These are phyloP conservation scores for Agrenia bidenticulata DNA, from an alignment of 2,888 invertebrate genomes.

Conservation along the genomic window DNA sequence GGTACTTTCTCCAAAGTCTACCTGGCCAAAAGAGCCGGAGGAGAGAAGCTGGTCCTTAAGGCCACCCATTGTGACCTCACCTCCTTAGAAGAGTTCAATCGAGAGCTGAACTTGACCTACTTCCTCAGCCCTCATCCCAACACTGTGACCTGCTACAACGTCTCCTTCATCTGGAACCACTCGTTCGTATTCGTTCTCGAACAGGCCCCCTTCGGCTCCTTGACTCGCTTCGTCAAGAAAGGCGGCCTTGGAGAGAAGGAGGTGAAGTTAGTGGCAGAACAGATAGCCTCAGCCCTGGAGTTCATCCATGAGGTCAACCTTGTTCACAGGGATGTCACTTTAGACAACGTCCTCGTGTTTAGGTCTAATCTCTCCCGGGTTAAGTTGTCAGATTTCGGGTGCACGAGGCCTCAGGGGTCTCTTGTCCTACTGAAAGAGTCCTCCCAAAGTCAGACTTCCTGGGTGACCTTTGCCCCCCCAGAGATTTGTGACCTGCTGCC, in stretches of 20 bases:
- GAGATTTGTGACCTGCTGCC: slow-evolving; percentile 64
- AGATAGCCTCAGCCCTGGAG: slow-evolving; percentile 71
- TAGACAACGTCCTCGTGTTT: slow-evolving; percentile 72
- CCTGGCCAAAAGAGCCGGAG: slow-evolving; percentile 64
- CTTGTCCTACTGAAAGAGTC: slow-evolving; percentile 61
- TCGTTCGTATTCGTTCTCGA: slow-evolving; percentile 71
- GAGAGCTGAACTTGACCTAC: slow-evolving; percentile 76
- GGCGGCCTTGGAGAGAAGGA: slow-evolving; percentile 71
- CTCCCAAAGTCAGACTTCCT: not conserved
- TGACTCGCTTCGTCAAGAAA: slow-evolving; percentile 65
- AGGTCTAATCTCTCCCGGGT: slow-evolving; percentile 67
- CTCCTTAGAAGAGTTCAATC: slow-evolving; percentile 66
- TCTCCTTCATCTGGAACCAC: slow-evolving; percentile 65
- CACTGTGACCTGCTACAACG: slow-evolving; percentile 73
- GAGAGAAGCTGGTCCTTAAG: slow-evolving; percentile 68
- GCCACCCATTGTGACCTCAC: slow-evolving; percentile 65
- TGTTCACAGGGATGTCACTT: slow-evolving; percentile 73
- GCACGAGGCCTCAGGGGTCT: slow-evolving; percentile 64
- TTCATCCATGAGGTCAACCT: slow-evolving; percentile 76
- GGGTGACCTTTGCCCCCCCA: slow-evolving; percentile 57
- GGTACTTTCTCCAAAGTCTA: slow-evolving; percentile 71
- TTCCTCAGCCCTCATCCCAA: slow-evolving; percentile 77
- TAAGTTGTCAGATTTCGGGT: slow-evolving; percentile 72
- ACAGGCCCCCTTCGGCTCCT: slow-evolving; percentile 70
- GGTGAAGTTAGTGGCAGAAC: slow-evolving; percentile 85